Evolutionary conservation across 2,113 vertebrate species (phyloP).

Genomic region (Budorcas taxicolor): DNA sequence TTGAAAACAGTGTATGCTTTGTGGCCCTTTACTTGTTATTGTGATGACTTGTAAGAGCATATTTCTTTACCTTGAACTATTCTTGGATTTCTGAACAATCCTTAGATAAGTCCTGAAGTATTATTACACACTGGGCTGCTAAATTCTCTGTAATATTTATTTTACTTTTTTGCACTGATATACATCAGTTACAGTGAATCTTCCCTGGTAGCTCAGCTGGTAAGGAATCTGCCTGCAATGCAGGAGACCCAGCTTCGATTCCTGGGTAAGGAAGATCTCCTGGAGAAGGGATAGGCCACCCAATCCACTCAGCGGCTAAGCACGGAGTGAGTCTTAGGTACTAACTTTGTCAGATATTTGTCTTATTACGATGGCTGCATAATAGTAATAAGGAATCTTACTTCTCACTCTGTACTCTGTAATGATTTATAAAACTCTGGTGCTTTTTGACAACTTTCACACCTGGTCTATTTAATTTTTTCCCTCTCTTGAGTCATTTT

Average conservation of each 20-base stretch:
- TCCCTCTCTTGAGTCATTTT: neutral
- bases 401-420: neutral
- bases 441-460: neutral
- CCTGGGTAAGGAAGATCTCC: neutral
- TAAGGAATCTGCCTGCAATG: neutral
- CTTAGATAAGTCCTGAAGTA: neutral
- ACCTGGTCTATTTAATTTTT: neutral
- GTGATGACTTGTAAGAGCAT: neutral
- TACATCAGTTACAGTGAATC: neutral
- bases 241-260: accelerated
- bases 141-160: neutral
- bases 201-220: neutral
- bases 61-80: neutral
- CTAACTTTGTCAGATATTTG: neutral
- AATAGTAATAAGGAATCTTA: neutral
- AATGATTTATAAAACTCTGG: neutral
- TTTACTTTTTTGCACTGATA: neutral
- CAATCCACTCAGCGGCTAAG: neutral
- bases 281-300: neutral
- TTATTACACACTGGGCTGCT: neutral
- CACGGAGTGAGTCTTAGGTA: neutral
- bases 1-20: neutral
- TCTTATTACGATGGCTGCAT: neutral
- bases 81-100: neutral
- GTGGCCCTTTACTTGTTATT: neutral